Evolutionary conservation across 2,797 vertebrate genomes (phyloP), one percentile per base, ranked within the genome.

Genomic region (Psittacula echo): DNA sequence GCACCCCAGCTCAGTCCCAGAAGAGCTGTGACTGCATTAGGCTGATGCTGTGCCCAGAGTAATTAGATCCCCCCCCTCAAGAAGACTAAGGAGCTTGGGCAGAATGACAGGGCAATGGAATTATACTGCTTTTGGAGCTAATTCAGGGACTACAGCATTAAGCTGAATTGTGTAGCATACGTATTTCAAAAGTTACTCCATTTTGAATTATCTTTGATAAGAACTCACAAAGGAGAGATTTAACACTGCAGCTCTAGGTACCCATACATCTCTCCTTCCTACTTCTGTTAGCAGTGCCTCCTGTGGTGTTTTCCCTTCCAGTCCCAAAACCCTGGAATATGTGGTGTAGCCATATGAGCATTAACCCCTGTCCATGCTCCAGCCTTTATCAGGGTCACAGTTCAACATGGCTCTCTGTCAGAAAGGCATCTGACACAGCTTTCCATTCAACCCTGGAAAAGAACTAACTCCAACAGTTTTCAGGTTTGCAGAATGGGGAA

Each of bases 191-290:
- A 86, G 50, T 81, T 75, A 81, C n/a, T 87, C 1, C 34, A 50
- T 64, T 94, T 81, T 82, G 87, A 93, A 60, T 73, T 41, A 74
- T 61, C 65, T 92, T 87, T 34, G 9, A 34, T 73, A 93, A 92
- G 56, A 89, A 42, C 9, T 44, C 77, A 32, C 24, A 39, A 47
- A 37, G 50, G 62, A 73, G 53, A 86, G 12, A 61, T 75, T 84
- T 47, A 78, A 26, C 0, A 0, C 50, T 93, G 83, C 71, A 53
- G 15, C 29, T 89, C 16, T 48, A 66, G 9, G 30, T 71, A 56
- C 18, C 13, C 78, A 65, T 74, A 56, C 68, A 24, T 48, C 41
- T 73, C 68, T 76, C 10, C 24, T 18, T 79, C 68, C 51, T 50
- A 2, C 22, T 79, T 73, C 41, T 45, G 13, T 78, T 39, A 68